Evolutionary conservation across 1,140 invertebrate species (phyloP), one percentile per base, ranked within the genome.

Genomic region (Drosophila arawakana): DNA sequence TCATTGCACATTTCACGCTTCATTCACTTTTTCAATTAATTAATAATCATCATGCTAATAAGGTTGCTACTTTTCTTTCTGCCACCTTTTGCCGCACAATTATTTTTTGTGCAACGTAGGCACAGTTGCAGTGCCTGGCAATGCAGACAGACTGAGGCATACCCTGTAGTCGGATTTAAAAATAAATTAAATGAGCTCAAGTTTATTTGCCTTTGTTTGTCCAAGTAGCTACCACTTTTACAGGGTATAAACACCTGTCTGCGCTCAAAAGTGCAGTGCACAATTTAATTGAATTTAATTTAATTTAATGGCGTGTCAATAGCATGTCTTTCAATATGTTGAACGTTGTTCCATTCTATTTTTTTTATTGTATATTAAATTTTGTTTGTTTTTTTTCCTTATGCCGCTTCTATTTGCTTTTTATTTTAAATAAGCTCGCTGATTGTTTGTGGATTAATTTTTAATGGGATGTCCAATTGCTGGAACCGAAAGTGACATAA

Each of bases 11-110:
- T 88, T 88, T 89, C 73, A 88, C 80, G 84, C 84, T 89, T 88
- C 84, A 89, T 88, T 89, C 83, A 88, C 60, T 80, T 83, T 82
- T 88, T 78, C 80, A 88, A 88, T 88, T 88, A 88, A 88, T 88
- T 88, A 88, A 89, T 88, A 89, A 89, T 88, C 80, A 89, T 73
- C 83, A 89, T 80, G 83, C 83, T 88, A 88, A 88, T 88, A 89
- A 83, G 76, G 25, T 30, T 30, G 25, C 25, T 30, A 30, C 25
- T 30, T 30, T 30, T 30, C 25, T 30, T 30, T 30, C 25, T 30
- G 54, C 18, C 73, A 73, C 58, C 78, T 62, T 43, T 34, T 44
- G 46, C 35, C 35, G 62, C 58, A 35, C 13, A 18, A 15, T 37
- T 6, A 41, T 8, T 57, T 8, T 57, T 39, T 57, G 15, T 58